Percentiles rank a stretch among this genome's conserved stretches.
phyloP scores from a whole-genome alignment of 2,888 invertebrate species.

The Cyaniris semiargus region DNA sequence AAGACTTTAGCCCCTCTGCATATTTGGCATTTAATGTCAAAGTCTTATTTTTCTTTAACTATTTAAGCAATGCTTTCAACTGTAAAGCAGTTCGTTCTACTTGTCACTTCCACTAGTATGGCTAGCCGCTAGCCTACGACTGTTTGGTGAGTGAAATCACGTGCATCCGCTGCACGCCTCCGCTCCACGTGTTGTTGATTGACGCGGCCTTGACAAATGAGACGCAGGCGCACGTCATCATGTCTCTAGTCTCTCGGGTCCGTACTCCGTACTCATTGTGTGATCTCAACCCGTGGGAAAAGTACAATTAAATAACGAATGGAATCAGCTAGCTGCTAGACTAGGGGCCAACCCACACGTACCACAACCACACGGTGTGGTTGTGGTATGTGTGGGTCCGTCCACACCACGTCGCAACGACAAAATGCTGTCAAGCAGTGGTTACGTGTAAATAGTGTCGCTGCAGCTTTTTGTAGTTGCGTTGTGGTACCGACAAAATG shows the following conservation, averaged over 20 bases:
- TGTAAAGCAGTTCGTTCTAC: neutral
- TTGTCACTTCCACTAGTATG: neutral
- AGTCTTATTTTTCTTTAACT: too few species aligned
- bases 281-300: constrained; percentile 3
- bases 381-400: too few species aligned
- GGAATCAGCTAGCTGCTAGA: constrained; percentile 1
- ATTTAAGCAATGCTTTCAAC: neutral
- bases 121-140: too few species aligned
- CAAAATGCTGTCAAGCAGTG: too few species aligned
- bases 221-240: neutral
- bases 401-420: too few species aligned
- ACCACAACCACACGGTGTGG: too few species aligned
- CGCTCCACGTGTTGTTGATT: neutral
- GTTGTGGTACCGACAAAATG: too few species aligned
- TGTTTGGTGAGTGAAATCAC: neutral
- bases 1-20: too few species aligned
- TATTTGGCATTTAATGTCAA: too few species aligned
- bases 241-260: neutral
- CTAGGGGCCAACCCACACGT: too few species aligned
- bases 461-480: too few species aligned
- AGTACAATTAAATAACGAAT: neutral
- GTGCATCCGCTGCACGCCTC: constrained; percentile 5
- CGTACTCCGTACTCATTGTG: neutral
- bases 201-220: constrained; percentile 4
- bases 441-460: too few species aligned